A percentile compares a stretch with the other conserved stretches of the same genome.
phyloP scores from a whole-genome alignment of 2,888 invertebrate genomes.

The Trichacis sp. region DNA sequence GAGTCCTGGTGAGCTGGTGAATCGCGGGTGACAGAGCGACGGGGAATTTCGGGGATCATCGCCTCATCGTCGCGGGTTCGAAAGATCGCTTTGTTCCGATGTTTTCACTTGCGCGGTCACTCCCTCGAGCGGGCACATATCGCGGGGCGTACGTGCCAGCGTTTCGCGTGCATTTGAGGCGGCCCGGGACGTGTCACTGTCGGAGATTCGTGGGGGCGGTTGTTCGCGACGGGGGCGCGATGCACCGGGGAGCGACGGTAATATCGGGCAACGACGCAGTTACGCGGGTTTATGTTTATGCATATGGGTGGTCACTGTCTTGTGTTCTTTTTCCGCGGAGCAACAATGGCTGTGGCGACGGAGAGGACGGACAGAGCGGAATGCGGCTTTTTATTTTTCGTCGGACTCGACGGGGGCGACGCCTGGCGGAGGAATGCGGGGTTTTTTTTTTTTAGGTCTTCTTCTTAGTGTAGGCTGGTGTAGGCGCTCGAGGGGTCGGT shows the following conservation, averaged over 20 bases:
- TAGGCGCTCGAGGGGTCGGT: too few relatives aligned
- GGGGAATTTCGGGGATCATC: constrained; percentile 1
- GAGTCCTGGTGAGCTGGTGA: constrained; percentile 6
- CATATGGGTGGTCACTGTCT: constrained; percentile 10
- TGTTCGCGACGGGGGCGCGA: not conserved
- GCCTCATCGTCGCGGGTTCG: not conserved
- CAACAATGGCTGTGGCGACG: not conserved
- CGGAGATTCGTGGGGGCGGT: too few relatives aligned
- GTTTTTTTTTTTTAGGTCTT: too few relatives aligned
- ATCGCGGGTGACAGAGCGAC: constrained; percentile 1
- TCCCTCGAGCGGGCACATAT: constrained; percentile 8
- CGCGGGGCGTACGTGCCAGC: constrained; percentile 3
- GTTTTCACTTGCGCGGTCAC: constrained; percentile 2
- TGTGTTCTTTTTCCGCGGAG: constrained; percentile 9
- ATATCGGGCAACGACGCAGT: constrained; percentile 1
- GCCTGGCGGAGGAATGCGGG: not conserved
- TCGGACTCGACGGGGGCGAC: not conserved
- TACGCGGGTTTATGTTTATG: constrained; percentile 6
- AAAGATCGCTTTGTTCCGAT: not conserved
- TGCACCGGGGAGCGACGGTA: not conserved
- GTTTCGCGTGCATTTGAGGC: constrained; percentile 2
- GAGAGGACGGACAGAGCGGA: not conserved
- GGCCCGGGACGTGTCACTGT: not conserved
- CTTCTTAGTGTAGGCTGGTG: too few relatives aligned
- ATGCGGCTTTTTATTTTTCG: not conserved